Evolutionary conservation across 2,113 vertebrate genomes (phyloP), one percentile per base, ranked within the genome.

Genomic region (Lophius piscatorius): DNA sequence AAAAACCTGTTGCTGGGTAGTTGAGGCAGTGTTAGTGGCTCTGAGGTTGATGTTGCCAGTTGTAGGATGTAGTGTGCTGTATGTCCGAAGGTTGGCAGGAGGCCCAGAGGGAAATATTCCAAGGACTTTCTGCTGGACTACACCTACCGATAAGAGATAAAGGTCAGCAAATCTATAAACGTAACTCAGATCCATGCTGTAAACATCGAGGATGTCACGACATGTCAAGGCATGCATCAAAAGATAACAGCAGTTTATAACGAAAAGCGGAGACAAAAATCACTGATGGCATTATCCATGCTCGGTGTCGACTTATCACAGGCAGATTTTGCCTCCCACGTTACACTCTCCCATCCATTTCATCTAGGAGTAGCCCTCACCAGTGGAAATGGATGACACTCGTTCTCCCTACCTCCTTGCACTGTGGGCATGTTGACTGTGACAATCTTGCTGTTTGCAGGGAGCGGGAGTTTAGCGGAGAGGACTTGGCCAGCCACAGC

Each of bases 391-490:
- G 60, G 70, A 78, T 72, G 67, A 42, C 38, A 20, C 73, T 29
- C n/a, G 9, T 69, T 63, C 94, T 86, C 91, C 92, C 88, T 95
- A 96, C 95, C 95, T 96, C 95, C 95, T 95, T 95, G 94, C 38
- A 93, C 91, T 78, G 94, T 90, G 88, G 95, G 96, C 89, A 98
- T 90, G 87, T 94, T 95, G 90, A 97, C 92, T 74, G 96, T 92
- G 90, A 97, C 94, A 91, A 97, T 96, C 93, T 97, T 97, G 95
- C 96, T 97, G 92, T 97, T 97, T 92, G 95, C 94, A 74, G 95
- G 94, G 85, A 97, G 92, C 33, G 94, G 96, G 71, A 98, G 92
- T 91, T 97, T 98, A 74, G 88, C 66, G 77, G 94, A 91, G 91
- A 96, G 92, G 92, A 98, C 94, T 90, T 94, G 95, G 88, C 95